phyloP scores from a whole-genome alignment of 2,888 invertebrate genomes.

The Conops quadrifasciatus region DNA sequence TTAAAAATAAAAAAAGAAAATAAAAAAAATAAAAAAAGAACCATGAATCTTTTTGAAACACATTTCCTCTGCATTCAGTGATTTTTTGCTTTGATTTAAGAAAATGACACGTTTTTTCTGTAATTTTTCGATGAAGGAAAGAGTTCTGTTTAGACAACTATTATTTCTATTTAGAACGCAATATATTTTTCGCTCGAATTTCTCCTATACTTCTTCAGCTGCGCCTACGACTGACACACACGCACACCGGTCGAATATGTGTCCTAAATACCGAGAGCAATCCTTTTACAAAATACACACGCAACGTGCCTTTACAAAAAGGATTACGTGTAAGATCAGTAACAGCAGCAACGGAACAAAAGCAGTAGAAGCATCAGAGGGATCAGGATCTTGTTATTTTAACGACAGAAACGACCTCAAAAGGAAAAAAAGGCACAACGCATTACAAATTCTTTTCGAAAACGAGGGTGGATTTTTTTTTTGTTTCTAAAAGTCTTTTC shows the following conservation, averaged over 20 bases:
- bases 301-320: slow-evolving; percentile 60
- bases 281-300: slow-evolving; percentile 48
- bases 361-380: too few relatives aligned
- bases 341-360: not conserved
- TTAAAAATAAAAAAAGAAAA: not conserved
- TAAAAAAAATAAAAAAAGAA: not conserved
- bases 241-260: slow-evolving; percentile 51
- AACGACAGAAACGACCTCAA: slow-evolving; percentile 36
- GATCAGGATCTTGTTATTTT: slow-evolving; percentile 53
- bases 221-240: slow-evolving; percentile 46
- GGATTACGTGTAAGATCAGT: slow-evolving; percentile 55
- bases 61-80: too few relatives aligned
- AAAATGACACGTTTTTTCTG: not conserved
- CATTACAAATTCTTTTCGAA: slow-evolving; percentile 15
- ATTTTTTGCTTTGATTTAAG: too few relatives aligned
- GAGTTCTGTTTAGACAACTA: not conserved
- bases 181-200: not conserved
- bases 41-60: too few relatives aligned
- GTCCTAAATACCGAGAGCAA: slow-evolving; percentile 52
- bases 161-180: slow-evolving; percentile 8
- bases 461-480: slow-evolving; percentile 53
- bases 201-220: slow-evolving; percentile 47
- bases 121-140: not conserved
- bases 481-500: slow-evolving; percentile 39
- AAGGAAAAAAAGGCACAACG: slow-evolving; percentile 41